These are phyloP conservation scores for Exaiptasia diaphana DNA, from an alignment of 64 coral and sea anemone genomes.

Conservation along the genomic window DNA sequence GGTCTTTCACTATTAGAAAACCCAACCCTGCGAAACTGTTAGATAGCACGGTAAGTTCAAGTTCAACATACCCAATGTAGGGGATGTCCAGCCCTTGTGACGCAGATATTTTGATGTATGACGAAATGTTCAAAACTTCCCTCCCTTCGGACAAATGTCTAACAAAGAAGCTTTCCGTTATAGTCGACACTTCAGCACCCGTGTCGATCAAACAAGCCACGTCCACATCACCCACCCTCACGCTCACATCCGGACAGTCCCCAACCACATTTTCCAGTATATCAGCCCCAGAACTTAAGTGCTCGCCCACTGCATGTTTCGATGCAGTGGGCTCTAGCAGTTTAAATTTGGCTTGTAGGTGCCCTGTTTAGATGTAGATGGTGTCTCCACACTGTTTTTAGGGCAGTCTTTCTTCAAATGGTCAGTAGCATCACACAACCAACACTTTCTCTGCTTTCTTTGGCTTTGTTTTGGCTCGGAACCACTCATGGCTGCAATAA, in stretches of 20 bases:
- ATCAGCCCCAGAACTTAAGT: constrained; percentile 27
- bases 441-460: constrained; percentile 4
- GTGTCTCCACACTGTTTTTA: background rate
- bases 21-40: constrained; percentile 21
- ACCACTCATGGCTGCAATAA: constrained; percentile 31
- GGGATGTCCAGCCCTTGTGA: constrained; percentile 61
- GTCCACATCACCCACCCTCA: constrained; percentile 51
- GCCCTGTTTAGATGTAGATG: background rate
- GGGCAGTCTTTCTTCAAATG: constrained; percentile 37
- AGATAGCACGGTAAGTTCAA: constrained; percentile 52
- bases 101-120: constrained; percentile 58
- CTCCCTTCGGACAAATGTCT: constrained; percentile 19
- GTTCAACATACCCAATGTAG: constrained; percentile 52
- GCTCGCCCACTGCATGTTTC: constrained; percentile 55
- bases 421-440: background rate
- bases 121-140: constrained; percentile 48
- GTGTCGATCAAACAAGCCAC: constrained; percentile 69
- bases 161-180: constrained; percentile 55
- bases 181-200: constrained; percentile 59
- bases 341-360: constrained; percentile 43
- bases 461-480: background rate
- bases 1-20: constrained; percentile 35
- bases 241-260: constrained; percentile 33
- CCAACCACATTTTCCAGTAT: constrained; percentile 57
- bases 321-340: constrained; percentile 51